phyloP scores from a whole-genome alignment of 2,113 vertebrate species.

The Heterotilapia buettikoferi region DNA sequence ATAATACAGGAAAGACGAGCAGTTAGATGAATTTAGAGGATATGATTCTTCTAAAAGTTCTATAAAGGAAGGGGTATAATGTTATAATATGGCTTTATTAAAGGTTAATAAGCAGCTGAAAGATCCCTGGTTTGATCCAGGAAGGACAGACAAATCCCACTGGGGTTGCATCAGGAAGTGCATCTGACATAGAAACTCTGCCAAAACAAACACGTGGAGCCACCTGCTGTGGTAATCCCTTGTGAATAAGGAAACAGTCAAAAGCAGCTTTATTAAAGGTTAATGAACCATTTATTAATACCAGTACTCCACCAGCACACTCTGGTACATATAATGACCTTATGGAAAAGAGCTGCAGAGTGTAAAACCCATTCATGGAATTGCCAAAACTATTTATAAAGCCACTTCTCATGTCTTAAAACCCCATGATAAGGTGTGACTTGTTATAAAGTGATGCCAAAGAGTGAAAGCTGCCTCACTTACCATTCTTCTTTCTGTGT shows the following conservation, averaged over 20 bases:
- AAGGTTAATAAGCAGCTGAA: not conserved
- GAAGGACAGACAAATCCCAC: not conserved
- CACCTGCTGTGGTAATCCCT: not conserved
- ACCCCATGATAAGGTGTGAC: not conserved
- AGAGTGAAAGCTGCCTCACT: not conserved
- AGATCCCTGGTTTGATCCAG: not conserved
- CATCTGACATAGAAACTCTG: not conserved
- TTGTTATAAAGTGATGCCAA: not conserved
- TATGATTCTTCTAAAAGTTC: not conserved
- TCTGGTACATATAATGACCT: not conserved
- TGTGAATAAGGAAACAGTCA: not conserved
- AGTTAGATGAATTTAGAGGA: not conserved
- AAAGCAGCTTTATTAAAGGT: not conserved
- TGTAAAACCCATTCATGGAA: not conserved
- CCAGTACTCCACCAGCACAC: not conserved
- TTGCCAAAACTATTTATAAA: not conserved
- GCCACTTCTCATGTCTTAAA: not conserved
- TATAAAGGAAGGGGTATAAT: not conserved
- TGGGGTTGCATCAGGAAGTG: not conserved
- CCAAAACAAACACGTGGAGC: not conserved
- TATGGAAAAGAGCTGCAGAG: not conserved
- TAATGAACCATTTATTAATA: not conserved
- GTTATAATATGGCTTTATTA: not conserved
- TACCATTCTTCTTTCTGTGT: conserved; percentile 44
- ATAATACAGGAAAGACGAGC: not conserved